Evolutionary conservation across 2,888 invertebrate genomes (phyloP), one percentile per base, ranked within the genome.

Genomic region (Ennomos quercinarius): DNA sequence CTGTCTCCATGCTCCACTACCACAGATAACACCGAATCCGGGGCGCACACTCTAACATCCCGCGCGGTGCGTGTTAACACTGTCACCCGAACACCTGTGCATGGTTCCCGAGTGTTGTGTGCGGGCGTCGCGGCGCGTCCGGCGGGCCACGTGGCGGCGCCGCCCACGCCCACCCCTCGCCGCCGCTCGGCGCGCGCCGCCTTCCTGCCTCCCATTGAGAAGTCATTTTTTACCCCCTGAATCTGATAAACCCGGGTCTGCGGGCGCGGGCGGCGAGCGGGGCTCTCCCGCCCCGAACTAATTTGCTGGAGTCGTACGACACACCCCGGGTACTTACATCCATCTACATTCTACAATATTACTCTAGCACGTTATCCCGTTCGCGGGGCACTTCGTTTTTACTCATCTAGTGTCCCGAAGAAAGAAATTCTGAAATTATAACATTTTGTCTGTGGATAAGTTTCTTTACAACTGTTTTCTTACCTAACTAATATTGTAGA

Each of bases 261-360:
- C 73, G 72, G 84, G 73, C 40, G 72, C 73, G 72, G 84, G 73
- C 40, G 39, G 42, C 27, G 47, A 27, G 80, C 75, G 87, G 85
- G 78, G 89, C 91, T 84, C 91, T 89, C 91, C 91, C 91, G 90
- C 90, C 92, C 92, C 92, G 92, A 92, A 92, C 91, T 92, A 92
- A 92, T 92, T 92, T 92, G 80, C 86, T 84, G 76, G 86, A 92
- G 91, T 91, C 89, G 88, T 83, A 87, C 89, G 91, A 91, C 91
- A 91, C 92, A 90, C 92, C 91, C 91, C 90, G 84, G 84, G 84
- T 90, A 86, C 89, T 91, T 92, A 91, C 89, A 92, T 91, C 91
- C 91, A 91, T 91, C 92, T 91, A 90, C 90, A 86, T 91, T 91
- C 92, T 91, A 90, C 90, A 86, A 91, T 91, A 91, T 91, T 91